Base-by-base conservation (phyloP, 37 sponge, comb jelly and placozoan genomes). In the Beroe ovata region DNA sequence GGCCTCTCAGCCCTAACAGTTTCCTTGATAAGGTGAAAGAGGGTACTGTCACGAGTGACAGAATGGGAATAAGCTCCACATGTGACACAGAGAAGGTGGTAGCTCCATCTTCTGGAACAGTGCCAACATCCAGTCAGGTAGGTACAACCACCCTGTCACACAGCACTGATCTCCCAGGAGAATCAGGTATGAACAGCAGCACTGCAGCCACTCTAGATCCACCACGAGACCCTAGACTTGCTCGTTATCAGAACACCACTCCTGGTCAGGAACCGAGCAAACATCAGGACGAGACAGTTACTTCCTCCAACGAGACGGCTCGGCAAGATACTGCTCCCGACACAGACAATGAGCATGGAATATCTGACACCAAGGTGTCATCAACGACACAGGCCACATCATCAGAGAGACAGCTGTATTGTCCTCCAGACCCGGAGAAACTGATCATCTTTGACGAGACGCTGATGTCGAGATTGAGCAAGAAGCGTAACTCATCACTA, bases 371-470 rank as follows among this genome's bases (percentile, higher is more conserved):
- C 30, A 66, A 66, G 36, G 69, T 66, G 36, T 29, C 69, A 29
- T 66, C 69, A 4, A 66, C 69, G 1, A 66, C 69, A 3, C 29
- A 18, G 8, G 14, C 32, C 36, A 66, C 32, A 34, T 34, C 69
- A 19, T 29, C 69, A 2, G 69, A 66, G 30, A 66, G 30, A 37
- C 32, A 30, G 36, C 69, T 66, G 23, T 77, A 40, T 20, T 39
- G 3, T 40, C 84, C 1, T 35, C 84, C 84, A 6, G 84, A 77
- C 14, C 84, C 84, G 1, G 54, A 77, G 47, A 77, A 77, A 23
- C 54, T 77, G 84, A 35, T 77, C 26, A 77, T 77, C 39, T 77
- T 77, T 40, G 84, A 77, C 28, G 42, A 39, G 26, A 40, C 54
- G 3, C 84, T 77, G 19, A 6, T 77, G 54, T 36, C 84, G 8